phyloP scores from a whole-genome alignment of 2,113 vertebrate genomes.

The Mus spicilegus region DNA sequence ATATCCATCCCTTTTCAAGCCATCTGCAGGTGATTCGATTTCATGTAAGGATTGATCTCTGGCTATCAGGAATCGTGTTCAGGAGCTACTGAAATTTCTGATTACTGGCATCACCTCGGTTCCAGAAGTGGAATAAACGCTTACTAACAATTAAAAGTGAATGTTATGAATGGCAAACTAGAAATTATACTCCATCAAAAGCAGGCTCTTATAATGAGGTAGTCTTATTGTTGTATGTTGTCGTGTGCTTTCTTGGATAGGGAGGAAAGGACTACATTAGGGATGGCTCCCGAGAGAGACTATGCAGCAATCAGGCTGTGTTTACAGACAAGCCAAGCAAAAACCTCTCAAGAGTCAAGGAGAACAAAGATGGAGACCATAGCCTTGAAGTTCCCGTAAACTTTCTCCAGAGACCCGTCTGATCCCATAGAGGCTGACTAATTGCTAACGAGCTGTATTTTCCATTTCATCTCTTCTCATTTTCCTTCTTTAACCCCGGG shows the following conservation, averaged over 20 bases:
- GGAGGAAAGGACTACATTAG: not conserved
- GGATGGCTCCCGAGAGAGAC: not conserved
- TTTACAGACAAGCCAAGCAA: not conserved
- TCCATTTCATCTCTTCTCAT: slow-evolving; percentile 24
- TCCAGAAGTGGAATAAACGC: not conserved
- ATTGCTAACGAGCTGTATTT: slow-evolving; percentile 64
- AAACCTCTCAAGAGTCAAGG: not conserved
- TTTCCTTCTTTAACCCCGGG: slow-evolving; percentile 25
- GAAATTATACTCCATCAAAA: slow-evolving; percentile 16
- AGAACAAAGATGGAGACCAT: not conserved
- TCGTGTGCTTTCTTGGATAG: not conserved
- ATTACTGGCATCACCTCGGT: not conserved
- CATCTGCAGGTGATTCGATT: not conserved
- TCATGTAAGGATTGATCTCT: not conserved
- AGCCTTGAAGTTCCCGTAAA: not conserved
- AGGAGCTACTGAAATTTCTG: not conserved
- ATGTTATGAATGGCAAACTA: slow-evolving; percentile 1
- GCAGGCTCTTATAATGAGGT: not conserved
- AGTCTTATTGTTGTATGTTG: not conserved
- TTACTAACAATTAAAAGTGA: not conserved
- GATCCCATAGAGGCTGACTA: not conserved
- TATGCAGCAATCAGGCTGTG: not conserved
- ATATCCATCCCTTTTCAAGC: not conserved
- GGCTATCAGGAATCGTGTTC: not conserved
- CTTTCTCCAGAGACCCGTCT: slow-evolving; percentile 20